These are phyloP conservation scores for Indicator maculatus DNA, from an alignment of 2,113 vertebrate genomes.

Conservation along the genomic window DNA sequence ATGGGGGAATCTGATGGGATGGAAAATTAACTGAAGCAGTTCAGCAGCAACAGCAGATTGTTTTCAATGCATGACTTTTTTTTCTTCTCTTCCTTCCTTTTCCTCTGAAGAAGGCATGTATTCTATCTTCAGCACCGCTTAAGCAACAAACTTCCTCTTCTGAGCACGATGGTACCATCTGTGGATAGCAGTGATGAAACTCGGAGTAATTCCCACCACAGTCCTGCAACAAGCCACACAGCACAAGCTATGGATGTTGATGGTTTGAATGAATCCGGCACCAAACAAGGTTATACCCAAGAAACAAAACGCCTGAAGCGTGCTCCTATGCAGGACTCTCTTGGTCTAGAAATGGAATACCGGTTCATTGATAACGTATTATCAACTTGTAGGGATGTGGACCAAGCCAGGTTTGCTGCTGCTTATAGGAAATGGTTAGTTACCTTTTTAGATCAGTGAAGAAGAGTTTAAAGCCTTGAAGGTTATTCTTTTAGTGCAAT, in stretches of 20 bases:
- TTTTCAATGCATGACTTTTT: not conserved
- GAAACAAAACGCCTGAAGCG: constrained; percentile 93
- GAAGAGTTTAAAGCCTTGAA: constrained; percentile 11
- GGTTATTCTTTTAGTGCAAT: constrained; percentile 78
- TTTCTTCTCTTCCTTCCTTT: not conserved
- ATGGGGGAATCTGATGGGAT: not conserved
- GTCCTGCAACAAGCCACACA: constrained; percentile 19
- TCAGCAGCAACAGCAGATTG: not conserved
- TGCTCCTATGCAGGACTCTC: constrained; percentile 74
- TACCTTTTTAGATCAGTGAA: constrained; percentile 83
- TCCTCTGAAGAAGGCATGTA: constrained; percentile 81
- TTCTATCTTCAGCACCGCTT: constrained; percentile 90
- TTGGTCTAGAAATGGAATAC: constrained; percentile 82
- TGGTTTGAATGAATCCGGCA: constrained; percentile 74
- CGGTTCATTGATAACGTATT: constrained; percentile 83
- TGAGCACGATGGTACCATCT: not conserved
- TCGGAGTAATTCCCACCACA: constrained; percentile 61
- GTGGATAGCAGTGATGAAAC: constrained; percentile 62
- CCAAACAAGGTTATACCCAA: constrained; percentile 83
- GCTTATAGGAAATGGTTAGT: constrained; percentile 94
- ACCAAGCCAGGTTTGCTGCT: constrained; percentile 89
- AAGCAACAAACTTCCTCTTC: constrained; percentile 69
- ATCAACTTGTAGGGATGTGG: constrained; percentile 78
- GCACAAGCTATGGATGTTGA: constrained; percentile 90
- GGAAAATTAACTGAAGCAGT: not conserved